Percentiles rank a stretch among this genome's conserved stretches.
Evolutionary conservation across 1,140 invertebrate genomes (phyloP).

Genomic region (Atta colombica): DNA sequence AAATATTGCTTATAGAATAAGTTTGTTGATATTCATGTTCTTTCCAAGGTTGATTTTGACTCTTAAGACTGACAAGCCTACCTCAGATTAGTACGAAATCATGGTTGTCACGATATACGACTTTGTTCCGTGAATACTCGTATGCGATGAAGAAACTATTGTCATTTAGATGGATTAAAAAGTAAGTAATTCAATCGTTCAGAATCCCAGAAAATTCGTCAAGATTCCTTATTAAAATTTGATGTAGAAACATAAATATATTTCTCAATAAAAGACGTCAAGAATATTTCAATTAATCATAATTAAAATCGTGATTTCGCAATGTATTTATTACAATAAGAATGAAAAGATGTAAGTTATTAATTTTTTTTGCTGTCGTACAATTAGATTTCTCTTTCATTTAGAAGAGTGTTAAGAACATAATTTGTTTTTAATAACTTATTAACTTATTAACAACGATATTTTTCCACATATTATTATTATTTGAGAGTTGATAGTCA

Average conservation of each 20-base stretch:
- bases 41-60: conserved; percentile 19
- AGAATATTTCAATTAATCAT: conserved; percentile 8
- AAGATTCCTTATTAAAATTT: background rate
- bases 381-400: background rate
- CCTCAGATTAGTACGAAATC: background rate
- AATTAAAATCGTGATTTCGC: background rate
- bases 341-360: background rate
- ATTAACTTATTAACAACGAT: too few relatives aligned
- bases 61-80: conserved; percentile 12
- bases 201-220: background rate
- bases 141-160: conserved; percentile 24
- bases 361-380: background rate
- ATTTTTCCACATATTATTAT: too few relatives aligned
- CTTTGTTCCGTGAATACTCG: background rate
- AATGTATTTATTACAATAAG: background rate
- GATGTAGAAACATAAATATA: background rate
- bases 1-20: conserved; percentile 9
- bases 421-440: background rate
- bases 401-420: background rate
- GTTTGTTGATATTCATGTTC: background rate
- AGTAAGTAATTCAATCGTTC: conserved; percentile 13
- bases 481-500: too few relatives aligned
- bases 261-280: background rate
- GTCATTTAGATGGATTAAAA: background rate
- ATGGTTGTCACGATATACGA: background rate